These are phyloP conservation scores for Dinomys branickii DNA, from an alignment of 2,113 vertebrate species.

Conservation along the genomic window DNA sequence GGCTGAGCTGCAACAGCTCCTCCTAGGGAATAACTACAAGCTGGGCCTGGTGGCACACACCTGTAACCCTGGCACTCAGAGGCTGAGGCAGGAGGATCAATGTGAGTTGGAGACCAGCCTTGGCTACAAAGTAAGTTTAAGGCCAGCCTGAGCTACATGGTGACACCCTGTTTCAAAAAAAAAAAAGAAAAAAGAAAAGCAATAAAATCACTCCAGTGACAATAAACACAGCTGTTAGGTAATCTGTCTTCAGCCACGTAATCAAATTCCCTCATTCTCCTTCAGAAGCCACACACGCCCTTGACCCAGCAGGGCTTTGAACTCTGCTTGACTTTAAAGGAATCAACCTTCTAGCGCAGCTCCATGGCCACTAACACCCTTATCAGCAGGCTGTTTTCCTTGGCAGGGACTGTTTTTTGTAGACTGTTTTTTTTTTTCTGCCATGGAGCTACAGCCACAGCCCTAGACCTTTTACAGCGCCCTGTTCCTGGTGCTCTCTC, in stretches of 20 bases:
- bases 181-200: too few relatives aligned
- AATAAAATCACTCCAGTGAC: background rate
- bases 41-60: background rate
- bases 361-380: too few relatives aligned
- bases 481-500: background rate
- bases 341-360: background rate
- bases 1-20: fast-evolving
- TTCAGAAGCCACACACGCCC: background rate
- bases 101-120: background rate
- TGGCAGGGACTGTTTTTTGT: background rate
- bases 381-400: background rate
- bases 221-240: background rate
- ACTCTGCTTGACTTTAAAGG: constrained; percentile 60
- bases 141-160: background rate
- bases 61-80: background rate
- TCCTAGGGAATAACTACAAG: background rate
- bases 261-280: background rate
- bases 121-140: background rate
- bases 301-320: background rate
- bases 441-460: background rate
- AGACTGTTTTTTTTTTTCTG: background rate
- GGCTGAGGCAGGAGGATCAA: background rate
- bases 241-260: background rate
- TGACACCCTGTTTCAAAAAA: background rate
- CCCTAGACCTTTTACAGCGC: background rate